Evolutionary conservation across 2,113 vertebrate species (phyloP).

Genomic region (Pedionomus torquatus): DNA sequence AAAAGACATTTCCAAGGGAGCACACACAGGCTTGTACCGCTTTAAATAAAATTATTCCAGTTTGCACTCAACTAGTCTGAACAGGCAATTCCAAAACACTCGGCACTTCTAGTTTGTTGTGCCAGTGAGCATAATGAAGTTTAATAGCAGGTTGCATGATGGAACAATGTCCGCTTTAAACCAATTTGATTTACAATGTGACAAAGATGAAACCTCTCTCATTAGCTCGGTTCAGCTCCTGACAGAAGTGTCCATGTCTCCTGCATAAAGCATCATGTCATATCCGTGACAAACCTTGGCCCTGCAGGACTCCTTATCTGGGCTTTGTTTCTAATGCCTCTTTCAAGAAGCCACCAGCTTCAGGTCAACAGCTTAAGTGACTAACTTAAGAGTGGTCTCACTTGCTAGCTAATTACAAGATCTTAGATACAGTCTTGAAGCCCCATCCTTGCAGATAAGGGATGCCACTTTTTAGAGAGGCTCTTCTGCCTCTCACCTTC

Average conservation of each 20-base stretch:
- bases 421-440: neutral
- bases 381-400: neutral
- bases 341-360: neutral
- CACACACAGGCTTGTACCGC: neutral
- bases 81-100: neutral
- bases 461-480: neutral
- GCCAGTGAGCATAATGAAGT: neutral
- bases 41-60: neutral
- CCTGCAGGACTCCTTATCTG: neutral
- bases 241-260: neutral
- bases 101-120: accelerated
- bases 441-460: neutral
- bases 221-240: neutral
- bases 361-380: neutral
- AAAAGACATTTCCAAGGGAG: accelerated
- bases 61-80: neutral
- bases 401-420: neutral
- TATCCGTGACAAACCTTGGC: accelerated
- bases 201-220: neutral
- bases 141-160: neutral
- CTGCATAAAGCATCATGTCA: accelerated
- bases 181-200: neutral
- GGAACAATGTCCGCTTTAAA: neutral
- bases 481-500: neutral
- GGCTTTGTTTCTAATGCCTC: neutral